Base-by-base conservation (phyloP, 2,113 vertebrate genomes). In the Melanerpes aurifrons region DNA sequence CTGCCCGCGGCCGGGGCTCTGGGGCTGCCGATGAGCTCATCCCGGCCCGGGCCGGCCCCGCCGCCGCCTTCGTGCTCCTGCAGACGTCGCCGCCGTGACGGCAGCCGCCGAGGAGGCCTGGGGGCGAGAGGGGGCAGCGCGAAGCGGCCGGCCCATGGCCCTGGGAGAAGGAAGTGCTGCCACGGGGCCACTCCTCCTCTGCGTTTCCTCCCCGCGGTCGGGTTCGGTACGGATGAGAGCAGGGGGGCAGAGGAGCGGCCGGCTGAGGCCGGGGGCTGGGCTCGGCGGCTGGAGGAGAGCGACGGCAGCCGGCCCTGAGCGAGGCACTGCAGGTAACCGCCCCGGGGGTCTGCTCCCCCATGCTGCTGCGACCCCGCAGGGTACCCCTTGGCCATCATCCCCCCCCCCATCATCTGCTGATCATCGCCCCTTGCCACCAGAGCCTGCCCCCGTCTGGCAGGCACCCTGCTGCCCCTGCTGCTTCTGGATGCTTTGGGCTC, bases 151-250 rank as follows among this genome's bases (percentile, higher is more conserved):
- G 24, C 62, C 82, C 21, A 1, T 0, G 7, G 26, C 14, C 3
- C 7, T 7, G 69, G 21, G 76, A 95, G 78, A 87, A 96, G 95
- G 94, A 95, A 96, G 92, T 79, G 81, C 63, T 0, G 68, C 92
- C 14, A 26, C 5, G 86, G 86, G 86, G 95, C 92, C 95, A 95
- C 95, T 96, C 94, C 95, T 95, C 89, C 91, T 75, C 68, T 25
- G 83, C 92, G 75, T 90, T 96, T 96, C 96, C 96, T 96, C 84
- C 19, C 57, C 3, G 40, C n/a, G 7, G 47, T 62, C 4, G 76
- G 18, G 18, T 48, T 74, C 50, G 17, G 7, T 7, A 13, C 91
- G 13, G 92, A 62, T 68, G 90, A 37, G 88, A 48, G 62, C 43
- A 19, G 67, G 32, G 12, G 53, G 4, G 15, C 54, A 26, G 32